Base-by-base conservation (phyloP, 2,113 vertebrate genomes). In the Sorex fumeus region DNA sequence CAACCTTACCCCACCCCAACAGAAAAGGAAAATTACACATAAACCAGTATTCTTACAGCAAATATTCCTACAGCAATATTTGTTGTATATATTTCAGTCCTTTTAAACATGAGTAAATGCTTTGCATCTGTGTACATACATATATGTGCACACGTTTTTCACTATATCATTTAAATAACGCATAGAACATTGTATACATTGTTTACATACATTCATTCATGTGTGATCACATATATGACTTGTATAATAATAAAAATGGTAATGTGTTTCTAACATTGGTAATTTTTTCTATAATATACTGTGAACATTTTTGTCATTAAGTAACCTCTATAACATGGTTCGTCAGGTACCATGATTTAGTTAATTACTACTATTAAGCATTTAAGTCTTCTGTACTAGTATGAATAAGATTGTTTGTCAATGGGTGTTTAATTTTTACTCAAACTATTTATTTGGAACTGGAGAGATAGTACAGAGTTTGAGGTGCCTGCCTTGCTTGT, bases 241-340 rank as follows among this genome's bases (percentile, higher is more conserved):
- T 76, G 69, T 85, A 45, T 85, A 50, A 72, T 36, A 34, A 64
- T 72, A 50, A 93, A 95, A 93, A 91, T 83, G 40, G 66, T 30
- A 80, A 67, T 80, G 62, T 87, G 80, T 84, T 95, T 11, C 76
- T 91, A 86, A 71, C 43, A 19, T 83, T 89, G 28, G n/a, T 76
- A 91, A 77, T 60, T 77, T 91, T 84, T 87, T 77, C 4, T 70
- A 74, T 43, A 89, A 40, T 84, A 25, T 83, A n/a, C 70, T 34
- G n/a, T 89, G 15, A 89, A 78, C 30, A 69, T 92, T 90, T 92
- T 81, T 92, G 45, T 80, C 66, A 92, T 92, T 93, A 94, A 93
- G 62, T 88, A 87, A 57, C 47, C 32, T 89, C 83, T 88, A 25
- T 34, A 50, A 40, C 11, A 81, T n/a, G 27, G 28, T 64, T 64